Conservation (phyloP, 1,140 invertebrate species). For the Daktulosphaira vitifoliae region DNA sequence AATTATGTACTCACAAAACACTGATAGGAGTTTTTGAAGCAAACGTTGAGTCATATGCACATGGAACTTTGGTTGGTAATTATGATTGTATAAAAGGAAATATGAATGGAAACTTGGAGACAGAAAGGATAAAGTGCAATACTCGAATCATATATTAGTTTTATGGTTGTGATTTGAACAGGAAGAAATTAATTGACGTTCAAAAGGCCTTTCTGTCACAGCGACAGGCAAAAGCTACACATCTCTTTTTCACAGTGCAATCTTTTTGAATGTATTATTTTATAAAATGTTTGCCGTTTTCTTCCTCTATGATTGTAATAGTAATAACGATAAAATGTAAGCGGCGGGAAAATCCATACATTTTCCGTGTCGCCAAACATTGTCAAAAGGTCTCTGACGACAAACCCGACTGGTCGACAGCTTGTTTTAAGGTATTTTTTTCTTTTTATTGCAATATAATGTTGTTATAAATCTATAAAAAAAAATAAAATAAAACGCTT, state of each 20-base stretch:
- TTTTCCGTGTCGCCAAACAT: conserved; percentile 21
- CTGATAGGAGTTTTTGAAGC: too few species aligned
- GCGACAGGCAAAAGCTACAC: conserved; percentile 1
- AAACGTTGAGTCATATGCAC: too few species aligned
- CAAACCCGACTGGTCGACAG: not conserved
- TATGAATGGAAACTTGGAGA: too few species aligned
- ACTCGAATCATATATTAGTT: conserved; percentile 13
- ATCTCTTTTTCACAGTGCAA: not conserved
- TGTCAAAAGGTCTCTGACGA: conserved; percentile 17
- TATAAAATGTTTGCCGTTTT: conserved; percentile 9
- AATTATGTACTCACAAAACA: too few species aligned
- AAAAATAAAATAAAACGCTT: too few species aligned
- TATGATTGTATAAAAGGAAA: too few species aligned
- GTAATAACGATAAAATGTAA: conserved; percentile 13
- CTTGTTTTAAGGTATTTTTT: too few species aligned
- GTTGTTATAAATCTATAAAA: too few species aligned
- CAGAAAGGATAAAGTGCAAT: not conserved
- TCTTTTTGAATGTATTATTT: conserved; percentile 15
- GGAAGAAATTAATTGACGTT: conserved; percentile 32
- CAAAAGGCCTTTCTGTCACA: not conserved
- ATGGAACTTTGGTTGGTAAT: too few species aligned
- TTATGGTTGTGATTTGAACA: conserved; percentile 30
- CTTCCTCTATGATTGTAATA: not conserved
- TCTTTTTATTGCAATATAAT: too few species aligned
- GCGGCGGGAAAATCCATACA: not conserved